phyloP scores from a whole-genome alignment of 1,140 invertebrate species.

The Euura saliciscinereae region DNA sequence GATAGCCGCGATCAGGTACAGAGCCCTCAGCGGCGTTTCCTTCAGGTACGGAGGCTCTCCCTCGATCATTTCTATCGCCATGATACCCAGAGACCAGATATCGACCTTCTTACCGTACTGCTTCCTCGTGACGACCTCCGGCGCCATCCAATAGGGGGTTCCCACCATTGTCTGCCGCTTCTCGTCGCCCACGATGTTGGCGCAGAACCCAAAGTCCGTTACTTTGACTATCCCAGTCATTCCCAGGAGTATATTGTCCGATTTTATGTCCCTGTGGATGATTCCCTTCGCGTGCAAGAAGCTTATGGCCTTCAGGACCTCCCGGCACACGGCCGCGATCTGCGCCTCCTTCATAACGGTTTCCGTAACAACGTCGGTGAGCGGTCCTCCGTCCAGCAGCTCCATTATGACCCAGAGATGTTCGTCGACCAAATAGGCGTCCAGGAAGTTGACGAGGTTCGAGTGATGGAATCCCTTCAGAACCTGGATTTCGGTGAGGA shows the following conservation, averaged over 20 bases:
- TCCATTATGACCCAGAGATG: constrained; percentile 97
- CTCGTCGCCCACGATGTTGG: constrained; percentile 88
- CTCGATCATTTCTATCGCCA: constrained; percentile 99
- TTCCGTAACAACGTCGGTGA: constrained; percentile 98
- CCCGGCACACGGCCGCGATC: constrained; percentile 93
- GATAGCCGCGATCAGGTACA: constrained; percentile 95
- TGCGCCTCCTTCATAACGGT: constrained; percentile 97
- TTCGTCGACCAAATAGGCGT: constrained; percentile 87
- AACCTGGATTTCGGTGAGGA: constrained; percentile 94
- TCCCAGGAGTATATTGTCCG: constrained; percentile 94
- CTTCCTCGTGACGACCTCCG: constrained; percentile 86
- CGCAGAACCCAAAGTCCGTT: constrained; percentile 98
- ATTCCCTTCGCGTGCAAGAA: constrained; percentile 93
- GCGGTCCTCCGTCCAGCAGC: constrained; percentile 90
- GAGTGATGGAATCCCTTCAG: constrained; percentile 93
- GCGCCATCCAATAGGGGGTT: constrained; percentile 85
- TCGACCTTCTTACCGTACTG: constrained; percentile 92
- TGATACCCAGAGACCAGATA: constrained; percentile 95
- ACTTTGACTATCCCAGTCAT: constrained; percentile 97
- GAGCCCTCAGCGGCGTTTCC: constrained; percentile 90
- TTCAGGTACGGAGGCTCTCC: constrained; percentile 96
- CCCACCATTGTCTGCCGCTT: constrained; percentile 97
- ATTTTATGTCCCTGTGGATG: constrained; percentile 94
- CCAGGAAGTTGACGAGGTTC: constrained; percentile 97
- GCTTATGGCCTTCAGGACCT: constrained; percentile 90